These are phyloP conservation scores for Protophormia terraenovae DNA, from an alignment of 2,888 invertebrate genomes.

Conservation along the genomic window DNA sequence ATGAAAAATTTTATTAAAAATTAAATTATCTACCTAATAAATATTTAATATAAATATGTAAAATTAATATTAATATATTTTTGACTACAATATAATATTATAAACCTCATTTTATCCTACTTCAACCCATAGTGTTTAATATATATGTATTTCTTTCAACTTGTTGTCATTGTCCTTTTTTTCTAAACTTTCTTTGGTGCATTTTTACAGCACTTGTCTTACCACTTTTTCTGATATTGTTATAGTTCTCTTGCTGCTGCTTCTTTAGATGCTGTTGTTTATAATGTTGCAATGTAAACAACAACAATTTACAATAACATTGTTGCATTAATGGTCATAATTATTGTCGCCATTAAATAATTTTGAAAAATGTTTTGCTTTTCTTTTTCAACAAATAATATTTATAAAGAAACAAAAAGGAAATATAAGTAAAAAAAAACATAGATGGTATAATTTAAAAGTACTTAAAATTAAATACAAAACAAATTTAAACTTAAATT, in stretches of 20 bases:
- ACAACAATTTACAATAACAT: constrained; percentile 10
- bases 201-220: not conserved
- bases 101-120: too few species aligned
- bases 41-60: too few species aligned
- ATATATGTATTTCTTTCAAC: not conserved
- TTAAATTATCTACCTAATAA: too few species aligned
- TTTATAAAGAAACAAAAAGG: not conserved
- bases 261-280: not conserved
- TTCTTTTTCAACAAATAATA: not conserved
- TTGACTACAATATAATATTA: too few species aligned
- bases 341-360: constrained; percentile 45
- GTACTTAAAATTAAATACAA: not conserved
- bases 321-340: constrained; percentile 51
- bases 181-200: not conserved
- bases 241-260: not conserved
- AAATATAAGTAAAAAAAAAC: not conserved
- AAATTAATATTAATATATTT: too few species aligned
- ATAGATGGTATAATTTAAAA: not conserved
- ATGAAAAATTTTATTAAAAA: too few species aligned
- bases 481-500: too few species aligned
- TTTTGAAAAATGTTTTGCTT: constrained; percentile 24
- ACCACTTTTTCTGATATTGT: not conserved
- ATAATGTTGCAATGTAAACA: not conserved
- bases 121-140: not conserved
- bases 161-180: not conserved